phyloP scores from a whole-genome alignment of 2,113 vertebrate genomes.

The Ctenomys sociabilis region DNA sequence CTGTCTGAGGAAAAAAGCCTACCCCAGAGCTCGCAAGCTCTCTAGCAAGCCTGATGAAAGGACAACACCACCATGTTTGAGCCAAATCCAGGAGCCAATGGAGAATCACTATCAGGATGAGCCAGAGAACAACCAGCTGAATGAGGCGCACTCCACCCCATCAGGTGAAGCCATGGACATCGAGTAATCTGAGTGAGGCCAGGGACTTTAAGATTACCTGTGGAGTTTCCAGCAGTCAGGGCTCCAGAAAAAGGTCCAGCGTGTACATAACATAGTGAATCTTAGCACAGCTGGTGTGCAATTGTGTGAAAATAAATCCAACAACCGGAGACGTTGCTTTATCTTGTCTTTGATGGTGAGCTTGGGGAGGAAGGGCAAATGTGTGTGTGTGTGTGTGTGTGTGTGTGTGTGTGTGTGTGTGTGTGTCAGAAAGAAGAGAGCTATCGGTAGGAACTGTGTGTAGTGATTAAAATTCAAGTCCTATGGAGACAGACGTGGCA shows the following conservation, averaged over 20 bases:
- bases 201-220: background rate
- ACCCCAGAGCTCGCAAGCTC: background rate
- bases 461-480: background rate
- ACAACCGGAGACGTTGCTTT: background rate
- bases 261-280: background rate
- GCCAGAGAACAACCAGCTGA: background rate
- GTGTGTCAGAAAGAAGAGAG: background rate
- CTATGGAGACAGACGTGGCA: background rate
- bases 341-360: background rate
- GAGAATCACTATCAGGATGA: background rate
- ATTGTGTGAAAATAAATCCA: background rate
- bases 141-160: background rate
- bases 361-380: background rate
- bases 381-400: background rate
- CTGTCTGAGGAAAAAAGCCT: background rate
- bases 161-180: background rate
- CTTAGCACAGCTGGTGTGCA: background rate
- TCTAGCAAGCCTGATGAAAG: background rate
- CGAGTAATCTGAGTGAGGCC: background rate
- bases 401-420: background rate
- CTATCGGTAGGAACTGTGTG: background rate
- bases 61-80: background rate
- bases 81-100: background rate
- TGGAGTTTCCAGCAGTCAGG: background rate
- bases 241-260: background rate